Percentiles rank a stretch among this genome's conserved stretches.
These are phyloP conservation scores for Drosophila grimshawi DNA, from an alignment of 1,140 invertebrate genomes.

Conservation along the genomic window DNA sequence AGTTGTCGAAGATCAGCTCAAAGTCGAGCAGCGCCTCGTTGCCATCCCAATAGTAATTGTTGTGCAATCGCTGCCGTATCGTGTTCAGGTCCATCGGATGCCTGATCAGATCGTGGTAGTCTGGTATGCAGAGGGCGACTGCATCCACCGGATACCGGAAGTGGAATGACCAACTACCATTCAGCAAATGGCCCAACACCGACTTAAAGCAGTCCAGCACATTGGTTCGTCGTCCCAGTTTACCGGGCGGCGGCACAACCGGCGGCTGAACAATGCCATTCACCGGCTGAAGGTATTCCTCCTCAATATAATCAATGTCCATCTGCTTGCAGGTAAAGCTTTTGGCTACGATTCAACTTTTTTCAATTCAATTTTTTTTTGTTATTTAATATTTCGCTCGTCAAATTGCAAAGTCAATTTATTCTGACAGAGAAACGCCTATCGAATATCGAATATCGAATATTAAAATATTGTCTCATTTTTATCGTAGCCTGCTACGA, in stretches of 20 bases:
- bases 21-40: slow-evolving; percentile 39
- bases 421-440: too few relatives aligned
- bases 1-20: slow-evolving; percentile 40
- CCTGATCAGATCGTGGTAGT: slow-evolving; percentile 29
- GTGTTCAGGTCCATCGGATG: slow-evolving; percentile 46
- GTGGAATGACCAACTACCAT: slow-evolving; percentile 13
- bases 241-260: slow-evolving; percentile 33
- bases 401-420: too few relatives aligned
- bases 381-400: neutral
- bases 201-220: slow-evolving; percentile 31
- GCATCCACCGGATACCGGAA: slow-evolving; percentile 42
- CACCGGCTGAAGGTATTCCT: slow-evolving; percentile 8
- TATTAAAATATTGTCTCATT: too few relatives aligned
- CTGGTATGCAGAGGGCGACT: slow-evolving; percentile 8
- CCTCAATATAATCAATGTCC: neutral
- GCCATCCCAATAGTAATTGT: slow-evolving; percentile 40
- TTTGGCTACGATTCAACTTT: neutral
- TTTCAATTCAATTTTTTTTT: neutral
- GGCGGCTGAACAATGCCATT: slow-evolving; percentile 52
- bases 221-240: slow-evolving; percentile 35
- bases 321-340: neutral
- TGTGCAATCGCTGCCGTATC: slow-evolving; percentile 35
- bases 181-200: slow-evolving; percentile 20
- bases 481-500: too few relatives aligned
- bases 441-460: too few relatives aligned